Evolutionary conservation across 1,140 invertebrate species (phyloP), one percentile per base, ranked within the genome.

Genomic region (Drosophila funebris): DNA sequence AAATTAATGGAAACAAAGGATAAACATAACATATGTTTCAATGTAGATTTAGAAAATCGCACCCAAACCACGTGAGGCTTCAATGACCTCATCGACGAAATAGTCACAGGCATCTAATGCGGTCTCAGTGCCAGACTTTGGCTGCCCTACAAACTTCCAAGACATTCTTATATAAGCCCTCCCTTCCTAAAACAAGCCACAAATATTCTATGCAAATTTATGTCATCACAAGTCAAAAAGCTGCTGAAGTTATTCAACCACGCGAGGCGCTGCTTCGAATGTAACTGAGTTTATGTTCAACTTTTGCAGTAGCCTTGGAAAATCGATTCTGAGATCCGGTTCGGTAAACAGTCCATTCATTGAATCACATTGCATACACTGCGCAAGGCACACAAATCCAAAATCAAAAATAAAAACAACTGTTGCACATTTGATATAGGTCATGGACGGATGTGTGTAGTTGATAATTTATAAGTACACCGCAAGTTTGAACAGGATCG

Each of bases 91-190:
- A 89, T 95, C 94, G 7, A 93, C 92, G 74, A 95, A 95, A 92
- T 95, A 95, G 82, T 94, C 94, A 48, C 94, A 94, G 18, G 94
- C 95, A 57, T 95, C 95, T 68, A 94, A 93, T 1, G 94, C 94
- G 8, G 93, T 88, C 69, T 95, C 94, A 2, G 93, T 83, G 68
- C 92, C 91, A 44, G 90, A 50, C 39, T 90, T 91, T n/a, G 90
- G 88, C 31, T 78, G 78, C n/a, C 75, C 90, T 54, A 83, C 83
- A 63, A 91, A 91, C 54, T 90, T 84, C 90, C 90, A 91, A 43
- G 80, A 82, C 90, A 91, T 91, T 27, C 63, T 73, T 82, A 77
- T 68, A 52, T 83, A 76, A 89, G 18, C 27, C 18, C 48, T 33
- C 57, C 41, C 9, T 36, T 36, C 27, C 11, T 14, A 31, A 31